Conservation (phyloP, 1,140 invertebrate genomes). For the Zeugodacus cucurbitae region DNA sequence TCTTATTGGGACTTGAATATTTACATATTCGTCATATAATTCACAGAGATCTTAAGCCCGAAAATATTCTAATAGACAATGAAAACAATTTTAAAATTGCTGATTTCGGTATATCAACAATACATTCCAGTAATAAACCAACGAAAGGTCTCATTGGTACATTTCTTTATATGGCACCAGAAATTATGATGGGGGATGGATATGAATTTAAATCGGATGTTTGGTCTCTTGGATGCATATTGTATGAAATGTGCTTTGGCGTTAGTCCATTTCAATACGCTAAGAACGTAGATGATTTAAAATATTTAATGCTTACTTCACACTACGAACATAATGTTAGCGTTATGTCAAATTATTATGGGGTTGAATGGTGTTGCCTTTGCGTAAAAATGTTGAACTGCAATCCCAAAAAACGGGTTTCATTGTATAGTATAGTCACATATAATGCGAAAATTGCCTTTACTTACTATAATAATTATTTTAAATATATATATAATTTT, state of each 20-base stretch:
- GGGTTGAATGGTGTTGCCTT: slow-evolving; percentile 50
- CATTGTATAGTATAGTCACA: slow-evolving; percentile 51
- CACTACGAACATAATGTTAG: slow-evolving; percentile 51
- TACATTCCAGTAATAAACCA: slow-evolving; percentile 50
- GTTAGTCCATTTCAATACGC: slow-evolving; percentile 73
- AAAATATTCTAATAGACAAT: slow-evolving; percentile 75
- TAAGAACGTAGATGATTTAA: slow-evolving; percentile 46
- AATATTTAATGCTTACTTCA: slow-evolving; percentile 47
- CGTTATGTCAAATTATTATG: slow-evolving; percentile 49
- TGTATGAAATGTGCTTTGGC: slow-evolving; percentile 77
- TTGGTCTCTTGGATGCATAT: slow-evolving; percentile 84
- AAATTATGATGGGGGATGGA: slow-evolving; percentile 76
- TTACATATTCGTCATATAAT: slow-evolving; percentile 76
- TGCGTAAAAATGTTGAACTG: slow-evolving; percentile 58
- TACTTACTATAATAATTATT: slow-evolving; percentile 54
- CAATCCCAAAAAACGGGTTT: slow-evolving; percentile 52
- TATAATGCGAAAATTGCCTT: slow-evolving; percentile 51
- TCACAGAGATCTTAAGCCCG: slow-evolving; percentile 78
- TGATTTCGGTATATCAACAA: slow-evolving; percentile 73
- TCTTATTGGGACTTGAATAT: slow-evolving; percentile 75
- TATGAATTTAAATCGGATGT: slow-evolving; percentile 81
- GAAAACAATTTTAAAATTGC: slow-evolving; percentile 74
- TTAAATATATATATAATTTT: slow-evolving; percentile 50
- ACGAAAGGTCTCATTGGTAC: slow-evolving; percentile 72
- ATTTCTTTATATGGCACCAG: slow-evolving; percentile 83